phyloP scores from a whole-genome alignment of 2,113 vertebrate genomes.

The Tylochromis polylepis region DNA sequence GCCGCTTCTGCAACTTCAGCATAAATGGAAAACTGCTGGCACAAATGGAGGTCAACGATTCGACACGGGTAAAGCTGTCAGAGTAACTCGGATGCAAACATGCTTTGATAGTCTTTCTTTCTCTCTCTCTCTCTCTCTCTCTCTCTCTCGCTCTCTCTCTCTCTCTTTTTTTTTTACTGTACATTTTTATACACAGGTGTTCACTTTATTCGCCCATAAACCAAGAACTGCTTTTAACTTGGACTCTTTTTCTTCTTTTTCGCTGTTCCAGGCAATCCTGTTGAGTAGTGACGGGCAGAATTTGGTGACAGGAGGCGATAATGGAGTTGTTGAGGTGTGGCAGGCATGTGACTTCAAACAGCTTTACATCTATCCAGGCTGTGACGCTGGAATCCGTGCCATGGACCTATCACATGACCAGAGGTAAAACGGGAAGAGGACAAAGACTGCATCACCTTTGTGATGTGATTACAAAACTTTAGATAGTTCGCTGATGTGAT shows the following conservation, averaged over 20 bases:
- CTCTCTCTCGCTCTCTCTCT: too few species aligned
- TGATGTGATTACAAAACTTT: background rate
- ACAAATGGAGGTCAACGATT: conserved; percentile 97
- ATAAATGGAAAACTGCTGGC: conserved; percentile 96
- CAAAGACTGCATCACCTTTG: background rate
- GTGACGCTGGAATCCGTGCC: conserved; percentile 95
- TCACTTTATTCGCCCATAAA: background rate
- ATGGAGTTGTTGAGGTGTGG: conserved; percentile 98
- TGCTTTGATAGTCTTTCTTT: background rate
- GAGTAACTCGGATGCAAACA: background rate
- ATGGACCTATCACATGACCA: conserved; percentile 99
- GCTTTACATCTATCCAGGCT: conserved; percentile 98
- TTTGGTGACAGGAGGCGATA: conserved; percentile 96
- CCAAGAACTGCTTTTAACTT: background rate
- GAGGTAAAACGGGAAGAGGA: conserved; percentile 76
- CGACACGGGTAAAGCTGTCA: conserved; percentile 81
- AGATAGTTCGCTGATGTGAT: background rate
- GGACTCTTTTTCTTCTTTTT: background rate
- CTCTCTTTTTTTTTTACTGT: too few species aligned
- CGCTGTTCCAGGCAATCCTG: conserved; percentile 81
- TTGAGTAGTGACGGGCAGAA: conserved; percentile 98
- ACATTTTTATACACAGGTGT: background rate
- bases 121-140: too few species aligned
- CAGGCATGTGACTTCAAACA: conserved; percentile 99
- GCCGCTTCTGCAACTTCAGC: conserved; percentile 97